Evolutionary conservation across 1,140 invertebrate species (phyloP), one percentile per base, ranked within the genome.

Genomic region (Tetranychus urticae): DNA sequence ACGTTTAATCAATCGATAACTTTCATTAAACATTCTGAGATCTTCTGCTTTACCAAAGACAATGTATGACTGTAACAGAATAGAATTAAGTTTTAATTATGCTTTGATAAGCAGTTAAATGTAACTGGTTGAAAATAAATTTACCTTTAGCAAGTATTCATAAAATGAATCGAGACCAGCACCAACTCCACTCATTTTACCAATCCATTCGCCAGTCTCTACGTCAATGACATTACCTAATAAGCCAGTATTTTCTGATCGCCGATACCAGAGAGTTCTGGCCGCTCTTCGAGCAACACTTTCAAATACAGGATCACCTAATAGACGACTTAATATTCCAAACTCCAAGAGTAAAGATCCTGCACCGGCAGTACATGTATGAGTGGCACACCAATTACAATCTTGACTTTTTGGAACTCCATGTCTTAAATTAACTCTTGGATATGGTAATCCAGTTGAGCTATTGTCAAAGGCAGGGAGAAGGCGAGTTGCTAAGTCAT

Each of bases 161-260:
- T 76, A 82, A 69, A 79, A 83, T 12, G 80, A 81, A 69, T 83
- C 81, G n/a, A 81, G 68, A 31, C 81, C 81, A 56, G 81, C 81
- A 35, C 81, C 82, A 7, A 83, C 67, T 4, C 82, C 81, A 71
- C 77, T 78, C 68, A 82, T 72, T 54, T 73, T 69, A 13, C 79
- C 76, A 31, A 75, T 68, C 81, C 81, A 83, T 68, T 78, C 72
- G 3, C 81, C 81, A 45, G 78, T 80, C 66, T 81, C 75, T 31
- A 81, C 76, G 68, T 83, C 74, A 54, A 81, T 77, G 4, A 79
- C 74, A 71, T 79, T 80, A 80, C 79, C 81, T 61, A 81, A 70
- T 37, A 82, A 68, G 7, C 81, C 82, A 33, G 82, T 83, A 52
- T 73, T 73, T 67, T 78, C 76, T 58, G 77, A 74, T 62, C 80